Base-by-base conservation (phyloP, 2,888 invertebrate species). In the Perizoma flavofasciatum region DNA sequence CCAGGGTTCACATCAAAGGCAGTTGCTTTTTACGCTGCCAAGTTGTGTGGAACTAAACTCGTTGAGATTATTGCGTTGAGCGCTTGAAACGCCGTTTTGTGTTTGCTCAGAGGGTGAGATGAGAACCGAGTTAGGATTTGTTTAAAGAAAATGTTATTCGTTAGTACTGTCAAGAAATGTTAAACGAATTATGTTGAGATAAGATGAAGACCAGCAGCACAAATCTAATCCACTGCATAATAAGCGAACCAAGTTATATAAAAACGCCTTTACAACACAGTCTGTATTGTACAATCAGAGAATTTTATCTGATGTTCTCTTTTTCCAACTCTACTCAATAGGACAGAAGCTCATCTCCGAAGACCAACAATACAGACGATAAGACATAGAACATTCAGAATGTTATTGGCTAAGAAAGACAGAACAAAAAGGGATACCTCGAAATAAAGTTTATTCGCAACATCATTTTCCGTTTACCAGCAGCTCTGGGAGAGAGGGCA, bases 1-100 rank as follows among this genome's bases (percentile, higher is more conserved):
- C 22, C 44, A 40, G 40, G 54, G 54, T 57, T 58, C 55, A 61
- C 57, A 55, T 62, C 55, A 62, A 62, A 55, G 58, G 51, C 47
- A 44, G 44, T 47, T 57, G 50, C 57, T 57, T 54, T 50, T 50
- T 50, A 45, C 39, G 35, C 52, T 43, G 53, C 49, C 45, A 49
- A 57, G 45, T 52, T 52, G 56, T 56, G 56, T 53, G 53, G 53
- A 45, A 45, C 33, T 52, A 48, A 48, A 32, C 8, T 34, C 34
- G 39, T 6, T 51, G 47, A 61, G 56, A 60, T 55, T 44, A 55
- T 47, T 39, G 44, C 11, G 8, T 11, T 11, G 1, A 22, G 46
- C 48, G 49, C 40, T 41, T 46, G 34, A 11, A 11, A 37, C n/a
- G 52, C 10, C 33, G 34, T 35, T 47, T 57, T 40, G 45, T 33